Conservation (phyloP, 2,888 invertebrate genomes). For the Pyrocoelia pectoralis region DNA sequence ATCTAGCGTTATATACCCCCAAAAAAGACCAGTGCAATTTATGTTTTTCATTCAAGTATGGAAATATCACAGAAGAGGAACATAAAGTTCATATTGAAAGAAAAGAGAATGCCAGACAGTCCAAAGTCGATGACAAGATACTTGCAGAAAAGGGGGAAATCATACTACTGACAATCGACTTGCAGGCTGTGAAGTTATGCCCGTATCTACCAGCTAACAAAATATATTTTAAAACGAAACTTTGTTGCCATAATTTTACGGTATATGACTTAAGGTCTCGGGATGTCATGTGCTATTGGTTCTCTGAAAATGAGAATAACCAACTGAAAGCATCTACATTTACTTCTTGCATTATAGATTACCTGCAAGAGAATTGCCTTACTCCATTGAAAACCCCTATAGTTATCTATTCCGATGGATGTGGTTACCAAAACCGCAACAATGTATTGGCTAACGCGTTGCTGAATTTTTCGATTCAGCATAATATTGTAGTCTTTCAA, state of each 20-base stretch:
- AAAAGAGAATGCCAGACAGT: constrained; percentile 8
- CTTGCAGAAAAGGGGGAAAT: not conserved
- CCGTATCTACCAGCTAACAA: not conserved
- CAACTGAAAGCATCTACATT: constrained; percentile 9
- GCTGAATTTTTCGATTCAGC: not conserved
- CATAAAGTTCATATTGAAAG: not conserved
- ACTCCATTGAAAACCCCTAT: too few species aligned
- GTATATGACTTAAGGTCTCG: not conserved
- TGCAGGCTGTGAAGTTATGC: constrained; percentile 6
- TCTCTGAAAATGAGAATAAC: not conserved
- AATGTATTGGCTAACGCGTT: constrained; percentile 7
- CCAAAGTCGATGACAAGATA: not conserved
- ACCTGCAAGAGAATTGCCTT: too few species aligned
- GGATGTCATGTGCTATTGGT: constrained; percentile 5
- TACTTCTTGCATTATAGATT: constrained; percentile 8
- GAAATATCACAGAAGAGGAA: constrained; percentile 1
- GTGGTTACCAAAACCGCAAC: too few species aligned
- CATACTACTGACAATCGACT: not conserved
- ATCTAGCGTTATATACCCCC: not conserved
- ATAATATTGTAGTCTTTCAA: not conserved
- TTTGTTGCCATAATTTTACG: constrained; percentile 1
- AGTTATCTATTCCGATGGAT: too few species aligned
- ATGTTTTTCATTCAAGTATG: not conserved
- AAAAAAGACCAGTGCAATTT: constrained; percentile 17
- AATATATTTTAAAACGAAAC: constrained; percentile 7